phyloP scores from a whole-genome alignment of 2,888 invertebrate species.

The Caenorhabditis sp. region DNA sequence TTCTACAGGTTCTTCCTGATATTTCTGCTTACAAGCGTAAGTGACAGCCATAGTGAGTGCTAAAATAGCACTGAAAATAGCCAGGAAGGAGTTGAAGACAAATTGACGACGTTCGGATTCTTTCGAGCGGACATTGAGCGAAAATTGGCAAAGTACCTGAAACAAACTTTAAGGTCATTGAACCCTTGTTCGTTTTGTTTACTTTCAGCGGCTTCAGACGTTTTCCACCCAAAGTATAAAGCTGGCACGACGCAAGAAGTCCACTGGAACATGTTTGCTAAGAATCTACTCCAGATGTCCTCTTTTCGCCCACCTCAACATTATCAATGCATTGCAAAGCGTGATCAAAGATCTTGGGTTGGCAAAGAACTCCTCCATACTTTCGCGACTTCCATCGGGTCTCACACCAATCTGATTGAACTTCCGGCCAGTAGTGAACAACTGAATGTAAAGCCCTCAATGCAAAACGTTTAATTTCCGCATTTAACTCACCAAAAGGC shows the following conservation, averaged over 20 bases:
- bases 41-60: conserved; percentile 57
- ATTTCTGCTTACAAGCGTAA: conserved; percentile 47
- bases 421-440: conserved; percentile 65
- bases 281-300: too few relatives aligned
- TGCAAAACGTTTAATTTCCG: conserved; percentile 24
- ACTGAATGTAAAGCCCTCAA: conserved; percentile 39
- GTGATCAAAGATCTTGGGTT: conserved; percentile 68
- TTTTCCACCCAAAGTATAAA: conserved; percentile 57
- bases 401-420: conserved; percentile 67
- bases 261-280: conserved; percentile 41
- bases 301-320: conserved; percentile 60
- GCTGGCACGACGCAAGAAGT: conserved; percentile 49
- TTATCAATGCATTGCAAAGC: conserved; percentile 69
- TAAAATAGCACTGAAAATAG: conserved; percentile 49
- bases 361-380: conserved; percentile 48
- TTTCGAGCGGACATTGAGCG: conserved; percentile 32
- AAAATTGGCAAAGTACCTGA: conserved; percentile 51
- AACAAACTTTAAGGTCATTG: too few relatives aligned
- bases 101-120: conserved; percentile 56
- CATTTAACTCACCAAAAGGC: conserved; percentile 48
- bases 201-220: conserved; percentile 58
- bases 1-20: not conserved
- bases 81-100: conserved; percentile 50
- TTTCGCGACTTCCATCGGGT: conserved; percentile 60
- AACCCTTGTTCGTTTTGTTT: not conserved